Base-by-base conservation (phyloP, 2,888 invertebrate genomes). In the Dolichopus griseipennis region DNA sequence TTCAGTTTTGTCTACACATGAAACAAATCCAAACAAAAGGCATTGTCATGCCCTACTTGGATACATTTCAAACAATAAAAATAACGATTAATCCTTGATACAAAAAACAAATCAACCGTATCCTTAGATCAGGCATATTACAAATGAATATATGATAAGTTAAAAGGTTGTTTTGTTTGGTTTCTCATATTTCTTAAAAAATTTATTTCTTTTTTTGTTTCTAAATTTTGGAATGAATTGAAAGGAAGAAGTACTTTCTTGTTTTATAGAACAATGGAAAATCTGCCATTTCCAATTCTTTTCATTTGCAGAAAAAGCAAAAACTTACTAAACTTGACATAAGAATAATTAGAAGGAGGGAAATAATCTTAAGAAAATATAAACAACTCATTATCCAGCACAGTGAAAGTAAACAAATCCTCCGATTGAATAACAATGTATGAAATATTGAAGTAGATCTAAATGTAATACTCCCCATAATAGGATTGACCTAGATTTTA, bases 41-140 rank as follows among this genome's bases (percentile, higher is more conserved):
- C n/a, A n/a, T n/a, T n/a, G n/a, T n/a, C n/a, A n/a, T n/a, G n/a
- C n/a, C n/a, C n/a, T n/a, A n/a, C n/a, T n/a, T n/a, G n/a, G n/a
- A n/a, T n/a, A n/a, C n/a, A n/a, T n/a, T n/a, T n/a, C n/a, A 52
- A n/a, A 52, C 52, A 52, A 52, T 52, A 52, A 52, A 52, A 52
- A 52, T 52, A 52, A 52, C 52, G 6, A 52, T 52, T 52, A 52
- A 52, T 52, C 52, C 52, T 52, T 52, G 52, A 52, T 52, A 52
- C n/a, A 52, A 7, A 52, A 18, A 18, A 52, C 52, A 52, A 52
- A 27, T 52, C n/a, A 12, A 52, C 18, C 6, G 52, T 52, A 18
- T 27, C 2, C 5, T 4, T 27, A 27, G 27, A 27, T 2, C 27
- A 27, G 27, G 27, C 27, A 27, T 5, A 27, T 27, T 27, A 27